Base-by-base conservation (phyloP, 35 echinoderm and acorn worm species). In the Apostichopus japonicus region DNA sequence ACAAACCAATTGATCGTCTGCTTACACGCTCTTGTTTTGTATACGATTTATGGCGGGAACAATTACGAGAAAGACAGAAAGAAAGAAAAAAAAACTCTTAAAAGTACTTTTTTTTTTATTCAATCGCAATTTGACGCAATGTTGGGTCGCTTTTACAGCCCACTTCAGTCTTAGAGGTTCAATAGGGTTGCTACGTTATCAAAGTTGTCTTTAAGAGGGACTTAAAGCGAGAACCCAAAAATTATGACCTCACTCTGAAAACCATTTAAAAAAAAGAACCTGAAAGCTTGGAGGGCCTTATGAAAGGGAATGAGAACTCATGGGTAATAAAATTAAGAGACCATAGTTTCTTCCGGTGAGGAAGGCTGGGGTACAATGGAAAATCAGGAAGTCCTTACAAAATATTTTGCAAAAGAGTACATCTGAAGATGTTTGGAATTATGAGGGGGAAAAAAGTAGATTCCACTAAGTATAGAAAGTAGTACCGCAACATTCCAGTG, bases 81-180 rank as follows among this genome's bases (percentile, higher is more conserved):
- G 33, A 44, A 44, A 44, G 33, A 44, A 44, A 44, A 44, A 83
- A 55, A 84, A 57, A 84, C 19, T 58, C 81, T 84, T 83, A 54
- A 84, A 84, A 84, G 81, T 84, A 84, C 54, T 59, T 84, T 44
- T 44, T 44, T 17, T 83, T 83, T 84, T 84, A 84, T 84, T 84
- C 81, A 84, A 84, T 57, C 56, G 81, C 81, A 84, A 84, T 84
- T 84, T 84, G 81, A 84, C 53, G 81, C 53, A 84, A 55, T 84
- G 81, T 58, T 84, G 81, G 81, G 81, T 84, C 56, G 53, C 81
- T 84, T 84, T 84, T 84, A 84, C 81, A 84, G 81, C 81, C 81
- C 56, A 84, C 81, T 84, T 84, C 81, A 84, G 81, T 23, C 81
- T 16, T 10, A 57, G 81, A 84, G 81, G 81, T 84, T 84, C 81